Evolutionary conservation across 37 sponge, comb jelly and placozoan genomes (phyloP).

Genomic region (Hexactinellida sp.): DNA sequence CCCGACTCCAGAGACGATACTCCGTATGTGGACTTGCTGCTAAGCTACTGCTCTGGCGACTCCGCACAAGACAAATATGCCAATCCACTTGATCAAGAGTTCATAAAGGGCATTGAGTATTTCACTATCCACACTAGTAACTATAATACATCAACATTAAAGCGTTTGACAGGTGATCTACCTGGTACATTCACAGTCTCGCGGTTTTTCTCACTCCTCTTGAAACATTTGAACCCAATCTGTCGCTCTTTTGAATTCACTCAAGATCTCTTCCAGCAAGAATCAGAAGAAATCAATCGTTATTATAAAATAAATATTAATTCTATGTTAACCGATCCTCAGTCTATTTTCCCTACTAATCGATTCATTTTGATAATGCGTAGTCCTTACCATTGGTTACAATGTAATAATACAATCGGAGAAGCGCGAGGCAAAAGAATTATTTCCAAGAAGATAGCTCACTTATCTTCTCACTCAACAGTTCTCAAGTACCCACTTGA

Average conservation of each 20-base stretch:
- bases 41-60: background rate
- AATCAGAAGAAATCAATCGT: background rate
- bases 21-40: background rate
- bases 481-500: background rate
- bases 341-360: background rate
- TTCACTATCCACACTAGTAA: background rate
- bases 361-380: background rate
- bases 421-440: background rate
- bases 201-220: background rate
- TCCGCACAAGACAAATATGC: background rate
- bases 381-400: constrained; percentile 6
- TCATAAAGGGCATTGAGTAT: background rate
- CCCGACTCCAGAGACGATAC: background rate
- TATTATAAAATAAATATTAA: background rate
- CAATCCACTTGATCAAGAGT: background rate
- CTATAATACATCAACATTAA: background rate
- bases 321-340: background rate
- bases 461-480: background rate
- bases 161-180: background rate
- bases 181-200: background rate
- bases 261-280: background rate
- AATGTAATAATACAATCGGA: background rate
- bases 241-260: constrained; percentile 6
- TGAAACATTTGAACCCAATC: background rate
- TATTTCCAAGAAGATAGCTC: background rate